Base-by-base conservation (phyloP, 2,797 vertebrate genomes). In the Liparis tanakae region DNA sequence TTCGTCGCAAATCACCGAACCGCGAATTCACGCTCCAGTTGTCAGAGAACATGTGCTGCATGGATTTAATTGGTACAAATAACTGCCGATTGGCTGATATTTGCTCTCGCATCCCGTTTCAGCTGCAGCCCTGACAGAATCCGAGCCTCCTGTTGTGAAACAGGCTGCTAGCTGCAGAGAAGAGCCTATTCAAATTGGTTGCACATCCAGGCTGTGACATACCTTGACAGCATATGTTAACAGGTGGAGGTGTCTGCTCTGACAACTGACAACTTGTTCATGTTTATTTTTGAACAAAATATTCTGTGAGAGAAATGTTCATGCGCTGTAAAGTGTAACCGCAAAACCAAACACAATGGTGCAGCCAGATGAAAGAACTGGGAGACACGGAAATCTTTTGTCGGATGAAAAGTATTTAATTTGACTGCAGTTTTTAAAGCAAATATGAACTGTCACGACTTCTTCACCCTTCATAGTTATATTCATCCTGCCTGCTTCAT, bases 61-160 rank as follows among this genome's bases (percentile, higher is more conserved):
- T 25, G 5, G 22, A 30, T n/a, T 46, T 78, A 77, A 83, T 84
- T 78, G 77, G 80, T 60, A n/a, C 20, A 66, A 64, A 75, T 64
- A 41, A 8, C 58, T 33, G 15, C 74, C 78, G 72, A 68, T 60
- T 76, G 74, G 63, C 56, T 79, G 67, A n/a, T 59, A 48, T 67
- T 57, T 37, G 57, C 37, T 65, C 58, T 66, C 62, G 22, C 39
- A 10, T 80, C 66, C 13, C 5, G 25, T 66, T 70, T 61, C 61
- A 57, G 58, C 74, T 57, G 73, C 70, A 70, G 59, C 15, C 34
- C 5, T 53, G 79, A 77, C 83, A 79, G 59, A 71, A 68, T 46
- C 18, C 44, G 65, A 80, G 59, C n/a, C 66, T 70, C 83, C 81
- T 54, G 73, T 20, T 64, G 83, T 43, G 78, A 78, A 72, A 76